A percentile compares a stretch with the other conserved stretches of the same genome.
phyloP scores from a whole-genome alignment of 2,888 invertebrate species.

The Elysia crispata region DNA sequence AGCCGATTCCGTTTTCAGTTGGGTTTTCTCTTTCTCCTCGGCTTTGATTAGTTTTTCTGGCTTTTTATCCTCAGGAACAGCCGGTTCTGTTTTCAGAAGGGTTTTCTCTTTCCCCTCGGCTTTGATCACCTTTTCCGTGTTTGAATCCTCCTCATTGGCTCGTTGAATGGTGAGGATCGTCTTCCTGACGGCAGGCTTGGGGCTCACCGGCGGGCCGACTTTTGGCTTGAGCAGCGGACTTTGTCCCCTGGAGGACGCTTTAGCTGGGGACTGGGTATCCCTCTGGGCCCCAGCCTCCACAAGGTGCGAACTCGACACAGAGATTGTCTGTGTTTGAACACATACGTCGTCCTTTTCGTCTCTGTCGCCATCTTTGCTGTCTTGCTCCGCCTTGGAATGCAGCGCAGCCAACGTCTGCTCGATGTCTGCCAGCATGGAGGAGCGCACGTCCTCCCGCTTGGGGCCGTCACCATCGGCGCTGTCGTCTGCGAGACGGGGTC shows the following conservation, averaged over 20 bases:
- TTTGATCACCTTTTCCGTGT: background rate
- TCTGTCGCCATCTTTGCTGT: background rate
- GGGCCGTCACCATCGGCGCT: background rate
- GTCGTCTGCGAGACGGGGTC: background rate
- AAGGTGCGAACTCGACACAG: background rate
- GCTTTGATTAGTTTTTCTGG: too few relatives aligned
- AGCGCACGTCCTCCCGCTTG: constrained; percentile 20
- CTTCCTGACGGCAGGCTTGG: background rate
- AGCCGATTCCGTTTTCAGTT: too few relatives aligned
- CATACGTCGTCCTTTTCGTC: background rate
- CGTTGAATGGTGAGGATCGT: too few relatives aligned
- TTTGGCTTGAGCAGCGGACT: too few relatives aligned
- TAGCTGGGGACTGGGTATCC: background rate
- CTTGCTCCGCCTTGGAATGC: constrained; percentile 23
- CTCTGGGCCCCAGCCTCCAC: background rate
- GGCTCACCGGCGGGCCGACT: background rate
- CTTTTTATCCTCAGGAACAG: too few relatives aligned
- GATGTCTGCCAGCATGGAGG: constrained; percentile 53
- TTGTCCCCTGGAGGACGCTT: background rate
- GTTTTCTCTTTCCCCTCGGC: background rate
- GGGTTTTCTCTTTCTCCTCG: too few relatives aligned
- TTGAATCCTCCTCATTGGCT: background rate
- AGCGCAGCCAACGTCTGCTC: constrained; percentile 47
- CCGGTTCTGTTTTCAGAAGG: too few relatives aligned
- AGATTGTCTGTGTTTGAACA: background rate